Percentiles rank a stretch among this genome's conserved stretches.
These are phyloP conservation scores for Tragopan temminckii DNA, from an alignment of 2,797 vertebrate genomes.

Conservation along the genomic window DNA sequence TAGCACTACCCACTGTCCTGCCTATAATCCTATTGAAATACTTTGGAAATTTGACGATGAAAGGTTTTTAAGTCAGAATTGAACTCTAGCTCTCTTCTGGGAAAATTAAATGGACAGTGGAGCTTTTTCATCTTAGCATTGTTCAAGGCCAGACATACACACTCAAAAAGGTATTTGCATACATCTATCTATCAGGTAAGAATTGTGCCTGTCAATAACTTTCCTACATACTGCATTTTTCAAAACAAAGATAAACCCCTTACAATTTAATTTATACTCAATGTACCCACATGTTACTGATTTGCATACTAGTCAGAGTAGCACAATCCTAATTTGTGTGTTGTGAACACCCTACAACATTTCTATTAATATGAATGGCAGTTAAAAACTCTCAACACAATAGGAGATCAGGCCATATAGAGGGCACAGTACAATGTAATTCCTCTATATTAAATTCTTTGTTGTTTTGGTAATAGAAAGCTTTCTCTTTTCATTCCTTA, in stretches of 20 bases:
- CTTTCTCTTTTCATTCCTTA: neutral
- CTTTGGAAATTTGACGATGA: neutral
- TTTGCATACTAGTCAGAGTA: neutral
- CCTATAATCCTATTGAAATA: neutral
- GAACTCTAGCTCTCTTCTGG: neutral
- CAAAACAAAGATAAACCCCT: neutral
- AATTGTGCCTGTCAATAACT: neutral
- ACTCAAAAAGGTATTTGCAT: neutral
- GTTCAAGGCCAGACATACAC: neutral
- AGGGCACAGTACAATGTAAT: neutral
- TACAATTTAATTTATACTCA: neutral
- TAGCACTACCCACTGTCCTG: neutral
- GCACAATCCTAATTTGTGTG: neutral
- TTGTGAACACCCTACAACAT: neutral
- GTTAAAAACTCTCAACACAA: neutral
- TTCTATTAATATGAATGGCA: neutral
- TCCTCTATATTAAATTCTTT: neutral
- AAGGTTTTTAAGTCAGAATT: neutral
- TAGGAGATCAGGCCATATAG: neutral
- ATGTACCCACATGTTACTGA: neutral
- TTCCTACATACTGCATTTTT: neutral
- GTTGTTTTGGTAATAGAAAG: neutral
- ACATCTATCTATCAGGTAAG: neutral
- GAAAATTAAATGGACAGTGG: neutral
- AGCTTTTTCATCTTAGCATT: neutral